Conservation (phyloP, 2,113 vertebrate genomes). For the Vidua chalybeata region DNA sequence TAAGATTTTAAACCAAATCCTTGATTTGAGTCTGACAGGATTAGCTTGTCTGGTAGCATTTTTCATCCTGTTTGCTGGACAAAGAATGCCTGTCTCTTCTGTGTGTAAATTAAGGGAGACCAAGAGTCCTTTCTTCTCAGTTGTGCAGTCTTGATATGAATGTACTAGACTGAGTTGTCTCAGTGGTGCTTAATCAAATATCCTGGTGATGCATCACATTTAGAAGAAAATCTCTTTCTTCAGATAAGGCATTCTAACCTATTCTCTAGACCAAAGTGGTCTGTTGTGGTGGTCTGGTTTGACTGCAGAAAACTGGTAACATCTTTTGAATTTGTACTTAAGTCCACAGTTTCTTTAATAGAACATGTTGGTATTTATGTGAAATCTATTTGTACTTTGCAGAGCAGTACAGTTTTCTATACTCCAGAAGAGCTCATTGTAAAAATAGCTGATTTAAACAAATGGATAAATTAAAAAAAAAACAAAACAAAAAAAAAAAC, state of each 20-base stretch:
- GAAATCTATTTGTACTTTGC: background rate
- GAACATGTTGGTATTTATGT: background rate
- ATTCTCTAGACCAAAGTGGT: background rate
- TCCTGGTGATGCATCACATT: background rate
- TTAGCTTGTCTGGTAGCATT: background rate
- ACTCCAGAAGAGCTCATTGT: background rate
- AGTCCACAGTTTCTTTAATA: background rate
- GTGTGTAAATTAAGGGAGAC: background rate
- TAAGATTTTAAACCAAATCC: background rate
- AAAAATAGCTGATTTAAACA: background rate
- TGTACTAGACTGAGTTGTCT: background rate
- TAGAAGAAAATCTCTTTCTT: background rate
- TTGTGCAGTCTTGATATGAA: background rate
- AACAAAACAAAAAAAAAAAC: rapidly evolving
- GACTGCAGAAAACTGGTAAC: background rate
- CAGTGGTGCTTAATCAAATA: background rate
- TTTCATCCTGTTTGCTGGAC: background rate
- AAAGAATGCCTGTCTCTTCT: background rate
- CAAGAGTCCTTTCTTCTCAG: background rate
- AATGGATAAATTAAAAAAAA: background rate
- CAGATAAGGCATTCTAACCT: background rate
- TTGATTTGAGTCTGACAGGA: background rate
- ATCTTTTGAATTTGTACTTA: background rate
- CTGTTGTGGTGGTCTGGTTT: background rate
- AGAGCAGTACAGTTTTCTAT: background rate